Conservation (phyloP, 2,113 vertebrate species). For the Corapipo altera region DNA sequence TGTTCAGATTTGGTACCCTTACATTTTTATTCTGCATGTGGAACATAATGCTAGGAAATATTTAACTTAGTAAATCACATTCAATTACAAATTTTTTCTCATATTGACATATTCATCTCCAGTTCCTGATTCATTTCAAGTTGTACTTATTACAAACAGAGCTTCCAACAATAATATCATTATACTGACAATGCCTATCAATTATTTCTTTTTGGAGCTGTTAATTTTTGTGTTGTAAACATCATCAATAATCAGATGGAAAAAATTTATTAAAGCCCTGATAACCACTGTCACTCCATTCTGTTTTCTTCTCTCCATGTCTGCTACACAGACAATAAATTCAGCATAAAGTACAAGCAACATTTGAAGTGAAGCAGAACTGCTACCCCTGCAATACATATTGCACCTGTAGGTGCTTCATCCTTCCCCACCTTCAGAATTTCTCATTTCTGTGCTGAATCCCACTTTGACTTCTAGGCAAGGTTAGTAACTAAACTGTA, state of each 20-base stretch:
- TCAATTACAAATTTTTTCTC: background rate
- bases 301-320: background rate
- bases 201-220: background rate
- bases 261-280: background rate
- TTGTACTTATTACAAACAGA: background rate
- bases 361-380: background rate
- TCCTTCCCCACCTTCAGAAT: background rate
- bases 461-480: background rate
- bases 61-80: background rate
- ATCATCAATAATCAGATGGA: background rate
- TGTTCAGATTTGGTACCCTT: background rate
- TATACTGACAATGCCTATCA: background rate
- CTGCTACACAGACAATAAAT: background rate
- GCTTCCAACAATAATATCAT: background rate
- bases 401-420: background rate
- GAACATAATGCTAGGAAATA: slow-evolving; percentile 11
- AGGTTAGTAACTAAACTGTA: background rate
- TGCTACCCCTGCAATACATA: background rate
- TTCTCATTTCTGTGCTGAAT: background rate
- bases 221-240: slow-evolving; percentile 13
- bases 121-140: background rate
- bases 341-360: background rate
- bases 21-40: slow-evolving; percentile 5
- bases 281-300: background rate
- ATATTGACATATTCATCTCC: background rate